Percentiles rank a stretch among this genome's conserved stretches.
Conservation (phyloP, 2,113 vertebrate species). For the Amblyopsis rosae region DNA sequence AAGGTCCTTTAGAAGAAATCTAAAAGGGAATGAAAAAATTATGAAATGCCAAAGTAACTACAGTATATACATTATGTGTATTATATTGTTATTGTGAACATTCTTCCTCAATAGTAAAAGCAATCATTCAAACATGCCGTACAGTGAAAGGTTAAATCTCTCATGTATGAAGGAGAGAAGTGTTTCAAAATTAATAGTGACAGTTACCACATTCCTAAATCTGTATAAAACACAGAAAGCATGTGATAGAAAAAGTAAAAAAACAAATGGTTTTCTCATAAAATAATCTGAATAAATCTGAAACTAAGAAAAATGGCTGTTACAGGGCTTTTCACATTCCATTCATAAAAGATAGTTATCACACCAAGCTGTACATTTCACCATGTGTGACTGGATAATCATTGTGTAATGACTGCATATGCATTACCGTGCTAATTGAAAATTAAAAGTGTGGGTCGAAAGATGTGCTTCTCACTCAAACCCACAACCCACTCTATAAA, state of each 20-base stretch:
- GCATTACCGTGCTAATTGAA: slow-evolving; percentile 30
- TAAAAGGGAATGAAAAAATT: too few relatives aligned
- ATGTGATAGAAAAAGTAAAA: background rate
- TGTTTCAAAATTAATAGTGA: slow-evolving; percentile 3
- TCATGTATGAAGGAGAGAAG: slow-evolving; percentile 7
- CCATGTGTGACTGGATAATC: slow-evolving; percentile 37
- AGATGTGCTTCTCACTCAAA: slow-evolving; percentile 16
- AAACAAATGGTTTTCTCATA: slow-evolving; percentile 39
- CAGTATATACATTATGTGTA: too few relatives aligned
- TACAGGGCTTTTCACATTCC: slow-evolving; percentile 16
- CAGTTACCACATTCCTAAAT: slow-evolving; percentile 46
- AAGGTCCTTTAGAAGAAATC: too few relatives aligned
- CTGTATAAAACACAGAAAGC: slow-evolving; percentile 40
- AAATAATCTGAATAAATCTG: slow-evolving; percentile 15
- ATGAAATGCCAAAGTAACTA: too few relatives aligned
- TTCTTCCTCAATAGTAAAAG: too few relatives aligned
- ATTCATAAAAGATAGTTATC: slow-evolving; percentile 38
- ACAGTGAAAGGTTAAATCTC: background rate
- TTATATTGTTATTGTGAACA: too few relatives aligned
- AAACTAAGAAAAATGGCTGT: slow-evolving; percentile 12
- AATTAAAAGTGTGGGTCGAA: slow-evolving; percentile 36
- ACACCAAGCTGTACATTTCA: slow-evolving; percentile 12
- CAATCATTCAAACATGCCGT: background rate
- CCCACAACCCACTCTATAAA: slow-evolving; percentile 20
- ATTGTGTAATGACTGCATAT: slow-evolving; percentile 3